phyloP scores from a whole-genome alignment of 2,797 vertebrate genomes.

The Chromis chromis region DNA sequence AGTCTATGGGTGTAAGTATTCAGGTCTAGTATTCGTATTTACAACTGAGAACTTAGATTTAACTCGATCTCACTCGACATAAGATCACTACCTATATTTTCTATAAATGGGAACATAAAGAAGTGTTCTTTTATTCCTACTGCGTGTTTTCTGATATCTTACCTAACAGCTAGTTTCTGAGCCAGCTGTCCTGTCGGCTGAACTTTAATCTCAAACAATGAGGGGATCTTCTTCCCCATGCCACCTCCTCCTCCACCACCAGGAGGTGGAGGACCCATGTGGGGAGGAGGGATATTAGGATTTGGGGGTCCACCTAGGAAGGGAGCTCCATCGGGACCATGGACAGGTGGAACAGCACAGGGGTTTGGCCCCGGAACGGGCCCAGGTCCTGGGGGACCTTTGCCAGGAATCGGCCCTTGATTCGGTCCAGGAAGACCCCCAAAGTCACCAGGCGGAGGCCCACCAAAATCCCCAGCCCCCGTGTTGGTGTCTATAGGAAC shows the following conservation, averaged over 20 bases:
- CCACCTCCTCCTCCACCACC: slow-evolving; percentile 58
- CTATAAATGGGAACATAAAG: background rate
- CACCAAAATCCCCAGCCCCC: slow-evolving; percentile 76
- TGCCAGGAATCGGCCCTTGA: slow-evolving; percentile 65
- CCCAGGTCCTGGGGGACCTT: slow-evolving; percentile 64
- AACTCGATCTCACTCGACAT: background rate
- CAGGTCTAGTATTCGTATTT: background rate
- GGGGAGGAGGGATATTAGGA: slow-evolving; percentile 77
- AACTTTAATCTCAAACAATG: slow-evolving; percentile 95
- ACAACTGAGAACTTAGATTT: background rate
- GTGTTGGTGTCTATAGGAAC: slow-evolving; percentile 75
- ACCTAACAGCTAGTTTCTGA: slow-evolving; percentile 95
- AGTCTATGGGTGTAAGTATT: background rate
- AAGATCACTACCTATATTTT: background rate
- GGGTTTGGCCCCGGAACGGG: slow-evolving; percentile 72
- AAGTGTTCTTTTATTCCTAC: background rate
- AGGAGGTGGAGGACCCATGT: slow-evolving; percentile 84
- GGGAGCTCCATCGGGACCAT: slow-evolving; percentile 74
- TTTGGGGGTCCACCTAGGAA: slow-evolving; percentile 79
- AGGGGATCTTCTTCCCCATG: slow-evolving; percentile 91
- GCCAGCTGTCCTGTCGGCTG: slow-evolving; percentile 94
- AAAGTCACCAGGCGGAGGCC: slow-evolving; percentile 67
- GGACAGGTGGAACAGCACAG: slow-evolving; percentile 66
- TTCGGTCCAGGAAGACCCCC: slow-evolving; percentile 71
- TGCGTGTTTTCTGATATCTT: slow-evolving; percentile 30